These are phyloP conservation scores for Drosophila atroscutellata DNA, from an alignment of 2,888 invertebrate genomes.

Conservation along the genomic window DNA sequence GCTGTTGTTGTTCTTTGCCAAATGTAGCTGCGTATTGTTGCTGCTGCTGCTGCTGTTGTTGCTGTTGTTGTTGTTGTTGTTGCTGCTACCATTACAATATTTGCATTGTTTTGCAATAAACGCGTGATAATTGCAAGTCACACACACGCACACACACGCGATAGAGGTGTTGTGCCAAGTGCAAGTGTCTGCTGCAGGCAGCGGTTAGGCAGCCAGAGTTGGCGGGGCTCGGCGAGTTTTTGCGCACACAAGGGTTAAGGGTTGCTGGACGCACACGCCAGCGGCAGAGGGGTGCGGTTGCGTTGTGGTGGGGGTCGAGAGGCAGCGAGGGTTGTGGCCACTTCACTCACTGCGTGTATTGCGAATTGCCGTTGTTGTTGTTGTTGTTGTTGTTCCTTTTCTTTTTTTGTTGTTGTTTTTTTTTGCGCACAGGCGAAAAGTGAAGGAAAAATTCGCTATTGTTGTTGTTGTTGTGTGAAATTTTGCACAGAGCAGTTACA, in stretches of 20 bases:
- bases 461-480: slow-evolving; percentile 42
- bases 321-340: slow-evolving; percentile 1
- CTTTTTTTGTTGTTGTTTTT: not conserved
- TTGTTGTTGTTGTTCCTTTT: slow-evolving; percentile 15
- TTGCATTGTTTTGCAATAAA: slow-evolving; percentile 81
- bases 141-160: slow-evolving; percentile 14
- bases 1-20: slow-evolving; percentile 22
- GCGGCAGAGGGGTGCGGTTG: not conserved
- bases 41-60: slow-evolving; percentile 23
- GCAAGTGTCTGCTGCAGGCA: slow-evolving; percentile 42
- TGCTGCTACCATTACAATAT: slow-evolving; percentile 54
- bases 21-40: slow-evolving; percentile 13
- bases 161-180: slow-evolving; percentile 59
- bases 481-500: slow-evolving; percentile 17
- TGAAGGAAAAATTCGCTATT: slow-evolving; percentile 48
- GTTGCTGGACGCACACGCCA: slow-evolving; percentile 28
- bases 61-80: slow-evolving; percentile 12
- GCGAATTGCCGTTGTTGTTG: slow-evolving; percentile 46
- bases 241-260: slow-evolving; percentile 35
- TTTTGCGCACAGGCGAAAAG: slow-evolving; percentile 50
- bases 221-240: slow-evolving; percentile 5
- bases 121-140: slow-evolving; percentile 73
- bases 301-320: not conserved
- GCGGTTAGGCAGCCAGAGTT: not conserved
- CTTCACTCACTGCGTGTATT: slow-evolving; percentile 54